phyloP scores from a whole-genome alignment of 2,113 vertebrate species.

The Nothoprocta perdicaria region DNA sequence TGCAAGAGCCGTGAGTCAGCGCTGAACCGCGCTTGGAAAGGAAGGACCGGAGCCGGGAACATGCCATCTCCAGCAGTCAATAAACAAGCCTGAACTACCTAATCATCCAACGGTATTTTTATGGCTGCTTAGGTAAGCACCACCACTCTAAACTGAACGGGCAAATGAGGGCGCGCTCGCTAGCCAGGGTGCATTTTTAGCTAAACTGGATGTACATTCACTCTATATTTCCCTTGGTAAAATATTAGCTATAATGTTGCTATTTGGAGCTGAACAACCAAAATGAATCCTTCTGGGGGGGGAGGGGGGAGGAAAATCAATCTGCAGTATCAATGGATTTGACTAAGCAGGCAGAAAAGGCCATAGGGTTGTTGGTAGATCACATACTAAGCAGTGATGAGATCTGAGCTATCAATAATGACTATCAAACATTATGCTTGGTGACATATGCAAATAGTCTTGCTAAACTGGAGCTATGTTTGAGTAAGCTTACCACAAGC shows the following conservation, averaged over 20 bases:
- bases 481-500: neutral
- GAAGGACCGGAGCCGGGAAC: neutral
- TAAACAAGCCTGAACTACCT: neutral
- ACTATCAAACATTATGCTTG: neutral
- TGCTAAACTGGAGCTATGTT: neutral
- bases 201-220: neutral
- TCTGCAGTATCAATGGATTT: accelerated
- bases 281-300: accelerated
- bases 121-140: neutral
- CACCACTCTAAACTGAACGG: neutral
- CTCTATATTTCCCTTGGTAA: neutral
- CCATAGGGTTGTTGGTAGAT: neutral
- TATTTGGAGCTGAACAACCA: accelerated
- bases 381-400: accelerated
- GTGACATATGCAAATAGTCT: accelerated
- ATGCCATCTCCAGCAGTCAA: neutral
- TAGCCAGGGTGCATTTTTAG: neutral
- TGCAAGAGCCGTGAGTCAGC: neutral
- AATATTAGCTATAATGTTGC: accelerated
- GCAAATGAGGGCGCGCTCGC: neutral
- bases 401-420: neutral
- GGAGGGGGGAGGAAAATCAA: no score
- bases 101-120: neutral
- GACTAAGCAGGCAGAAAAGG: neutral
- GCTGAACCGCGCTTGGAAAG: neutral